Base-by-base conservation (phyloP, 2,888 invertebrate species). In the Amorpha juglandis region DNA sequence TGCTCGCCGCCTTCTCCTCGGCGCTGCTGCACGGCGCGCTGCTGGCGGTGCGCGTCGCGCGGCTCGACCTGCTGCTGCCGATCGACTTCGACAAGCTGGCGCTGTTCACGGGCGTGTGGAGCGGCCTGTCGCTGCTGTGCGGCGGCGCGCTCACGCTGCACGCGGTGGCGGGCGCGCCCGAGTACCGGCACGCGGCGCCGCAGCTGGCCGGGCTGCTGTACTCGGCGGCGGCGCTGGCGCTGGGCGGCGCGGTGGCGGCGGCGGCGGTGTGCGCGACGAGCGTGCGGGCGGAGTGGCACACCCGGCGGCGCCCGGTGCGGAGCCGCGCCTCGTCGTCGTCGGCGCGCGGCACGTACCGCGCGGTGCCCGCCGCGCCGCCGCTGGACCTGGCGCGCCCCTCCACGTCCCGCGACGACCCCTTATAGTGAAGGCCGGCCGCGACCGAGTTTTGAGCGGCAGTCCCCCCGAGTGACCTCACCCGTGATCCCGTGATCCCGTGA, bases 31-130 rank as follows among this genome's bases (percentile, higher is more conserved):
- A 92, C 84, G 74, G 75, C 38, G 80, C 82, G 79, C 83, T 89
- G 78, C 80, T 90, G 64, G 70, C 77, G 71, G 74, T 87, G 84
- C 92, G 88, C 77, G 80, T 93, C 50, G 80, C 91, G 71, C 82
- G 88, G 35, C 89, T 93, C 67, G 79, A 81, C 69, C 81, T 78
- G 68, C 85, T 92, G 75, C 84, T 93, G 86, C 92, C 93, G 69
- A 79, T 93, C 68, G 84, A 87, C 80, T 93, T 92, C 90, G 71
- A 81, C 73, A 77, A 73, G 67, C 78, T 90, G 50, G 50, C 38
- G 68, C 53, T 67, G 55, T 64, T 47, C 64, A 68, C 71, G 70
- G 70, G 67, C 68, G n/a, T 74, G 69, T 85, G 84, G 79, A 83
- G 85, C 75, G 83, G 78, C 16, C 70, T 72, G 64, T 75, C 86